Percentiles rank a stretch among this genome's conserved stretches.
Conservation (phyloP, 2,113 vertebrate genomes). For the Forbesichthys agassizii region DNA sequence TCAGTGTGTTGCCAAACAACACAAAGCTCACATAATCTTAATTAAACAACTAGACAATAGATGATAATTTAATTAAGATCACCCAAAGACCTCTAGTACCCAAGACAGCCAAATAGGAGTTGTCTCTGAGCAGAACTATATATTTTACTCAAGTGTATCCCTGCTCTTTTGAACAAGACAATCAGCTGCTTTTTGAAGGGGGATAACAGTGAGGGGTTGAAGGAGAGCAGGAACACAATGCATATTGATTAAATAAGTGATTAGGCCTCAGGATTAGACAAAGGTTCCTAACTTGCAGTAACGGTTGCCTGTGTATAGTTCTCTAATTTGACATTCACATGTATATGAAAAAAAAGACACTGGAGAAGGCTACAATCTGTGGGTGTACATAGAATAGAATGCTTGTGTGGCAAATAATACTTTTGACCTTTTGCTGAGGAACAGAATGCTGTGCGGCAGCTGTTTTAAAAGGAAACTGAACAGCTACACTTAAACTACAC, state of each 20-base stretch:
- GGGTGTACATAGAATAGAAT: slow-evolving; percentile 18
- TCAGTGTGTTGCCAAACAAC: slow-evolving; percentile 15
- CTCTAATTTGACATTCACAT: slow-evolving; percentile 66
- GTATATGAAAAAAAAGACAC: slow-evolving; percentile 34
- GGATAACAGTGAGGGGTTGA: slow-evolving; percentile 14
- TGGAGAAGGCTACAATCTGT: slow-evolving; percentile 35
- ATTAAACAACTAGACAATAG: slow-evolving; percentile 56
- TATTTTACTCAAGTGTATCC: slow-evolving; percentile 52
- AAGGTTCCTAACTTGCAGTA: slow-evolving; percentile 53
- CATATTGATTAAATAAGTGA: slow-evolving; percentile 69
- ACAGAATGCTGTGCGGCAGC: slow-evolving; percentile 51
- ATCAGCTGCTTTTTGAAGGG: slow-evolving; percentile 42
- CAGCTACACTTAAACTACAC: too few species aligned
- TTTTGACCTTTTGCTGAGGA: slow-evolving; percentile 66
- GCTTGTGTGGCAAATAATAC: slow-evolving; percentile 59
- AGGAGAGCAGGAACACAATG: slow-evolving; percentile 47
- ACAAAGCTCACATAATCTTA: slow-evolving; percentile 40
- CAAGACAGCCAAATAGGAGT: slow-evolving; percentile 53
- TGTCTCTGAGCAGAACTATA: slow-evolving; percentile 28
- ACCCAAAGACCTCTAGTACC: slow-evolving; percentile 41
- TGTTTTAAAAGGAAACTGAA: slow-evolving; percentile 46
- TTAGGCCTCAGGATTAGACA: slow-evolving; percentile 63
- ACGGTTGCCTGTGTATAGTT: slow-evolving; percentile 53
- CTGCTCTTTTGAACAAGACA: slow-evolving; percentile 53
- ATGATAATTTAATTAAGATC: slow-evolving; percentile 53